Conservation (phyloP, 2,113 vertebrate species). For the Heterochromis multidens region DNA sequence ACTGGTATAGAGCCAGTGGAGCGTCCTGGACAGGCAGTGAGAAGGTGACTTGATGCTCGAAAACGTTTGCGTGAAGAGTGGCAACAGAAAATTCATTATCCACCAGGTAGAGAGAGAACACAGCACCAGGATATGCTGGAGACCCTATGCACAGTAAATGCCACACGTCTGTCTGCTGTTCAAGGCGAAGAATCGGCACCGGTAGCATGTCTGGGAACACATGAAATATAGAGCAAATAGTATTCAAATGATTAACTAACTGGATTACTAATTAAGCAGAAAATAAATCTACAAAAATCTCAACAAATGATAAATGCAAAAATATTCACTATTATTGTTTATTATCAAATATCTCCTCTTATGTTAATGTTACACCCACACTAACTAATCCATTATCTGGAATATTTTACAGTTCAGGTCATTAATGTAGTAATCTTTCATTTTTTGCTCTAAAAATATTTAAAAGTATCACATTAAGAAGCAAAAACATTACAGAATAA, state of each 20-base stretch:
- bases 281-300: not conserved
- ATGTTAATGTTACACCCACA: not conserved
- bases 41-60: slow-evolving; percentile 54
- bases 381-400: not conserved
- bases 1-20: slow-evolving; percentile 56
- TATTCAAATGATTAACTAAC: not conserved
- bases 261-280: not conserved
- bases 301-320: not conserved
- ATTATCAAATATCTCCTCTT: not conserved
- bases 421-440: no score
- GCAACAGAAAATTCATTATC: slow-evolving; percentile 11
- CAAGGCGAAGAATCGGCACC: slow-evolving; percentile 53
- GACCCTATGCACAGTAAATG: slow-evolving; percentile 67
- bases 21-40: slow-evolving; percentile 50
- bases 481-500: not conserved
- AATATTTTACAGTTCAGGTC: not conserved
- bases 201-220: slow-evolving; percentile 43
- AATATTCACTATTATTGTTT: not conserved
- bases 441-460: not conserved
- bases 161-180: slow-evolving; percentile 46
- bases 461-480: not conserved
- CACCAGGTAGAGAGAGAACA: slow-evolving; percentile 64
- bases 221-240: not conserved
- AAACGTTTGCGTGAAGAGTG: not conserved
- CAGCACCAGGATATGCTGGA: slow-evolving; percentile 64